Evolutionary conservation across 2,113 vertebrate species (phyloP).

Genomic region (Crotophaga sulcirostris): DNA sequence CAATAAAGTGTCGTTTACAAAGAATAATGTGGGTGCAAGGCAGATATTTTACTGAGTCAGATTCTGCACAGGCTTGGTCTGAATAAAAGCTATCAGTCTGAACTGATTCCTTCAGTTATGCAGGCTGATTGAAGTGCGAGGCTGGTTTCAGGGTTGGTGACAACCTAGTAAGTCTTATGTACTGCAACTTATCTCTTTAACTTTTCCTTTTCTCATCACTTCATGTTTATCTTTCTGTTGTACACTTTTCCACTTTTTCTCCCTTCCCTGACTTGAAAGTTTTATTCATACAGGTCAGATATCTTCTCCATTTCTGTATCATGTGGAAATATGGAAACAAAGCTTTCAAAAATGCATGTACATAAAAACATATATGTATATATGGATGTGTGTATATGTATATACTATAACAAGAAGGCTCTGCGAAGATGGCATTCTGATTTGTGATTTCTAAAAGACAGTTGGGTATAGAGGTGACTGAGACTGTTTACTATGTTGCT

Average conservation of each 20-base stretch:
- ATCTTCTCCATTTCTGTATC: not conserved
- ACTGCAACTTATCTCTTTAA: not conserved
- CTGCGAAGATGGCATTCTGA: not conserved
- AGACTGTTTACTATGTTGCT: not conserved
- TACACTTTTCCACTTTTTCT: not conserved
- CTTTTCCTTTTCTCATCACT: not conserved
- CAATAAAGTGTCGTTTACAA: constrained; percentile 28
- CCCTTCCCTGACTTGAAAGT: not conserved
- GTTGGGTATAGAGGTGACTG: not conserved
- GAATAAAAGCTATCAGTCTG: not conserved
- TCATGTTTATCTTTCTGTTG: not conserved
- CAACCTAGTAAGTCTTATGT: not conserved
- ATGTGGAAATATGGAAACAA: not conserved
- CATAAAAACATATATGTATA: not conserved
- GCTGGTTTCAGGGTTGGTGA: not conserved
- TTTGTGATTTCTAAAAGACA: not conserved
- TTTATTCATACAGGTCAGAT: not conserved
- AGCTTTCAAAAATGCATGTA: not conserved
- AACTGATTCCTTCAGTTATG: not conserved
- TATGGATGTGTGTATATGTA: not conserved
- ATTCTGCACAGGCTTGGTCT: not conserved
- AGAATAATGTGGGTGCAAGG: not conserved
- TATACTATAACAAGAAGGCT: not conserved
- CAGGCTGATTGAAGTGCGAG: not conserved
- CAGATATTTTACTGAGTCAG: constrained; percentile 22